Evolutionary conservation across 2,797 vertebrate genomes (phyloP), one percentile per base, ranked within the genome.

Genomic region (Hipposideros larvatus): DNA sequence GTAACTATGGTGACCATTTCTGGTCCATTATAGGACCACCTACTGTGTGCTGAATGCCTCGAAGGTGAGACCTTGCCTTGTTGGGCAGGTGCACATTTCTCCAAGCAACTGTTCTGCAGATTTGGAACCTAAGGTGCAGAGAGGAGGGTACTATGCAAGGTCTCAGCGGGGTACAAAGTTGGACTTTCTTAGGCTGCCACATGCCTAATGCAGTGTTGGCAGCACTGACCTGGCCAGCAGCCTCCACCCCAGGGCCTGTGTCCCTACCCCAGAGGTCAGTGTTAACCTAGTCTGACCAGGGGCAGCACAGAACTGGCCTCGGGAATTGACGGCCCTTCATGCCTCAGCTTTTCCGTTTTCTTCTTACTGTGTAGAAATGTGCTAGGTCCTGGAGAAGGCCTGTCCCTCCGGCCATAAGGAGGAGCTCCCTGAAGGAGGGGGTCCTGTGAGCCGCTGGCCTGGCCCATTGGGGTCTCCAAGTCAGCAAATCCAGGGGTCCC

Each of bases 91-190:
- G 18, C 73, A 11, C 78, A 24, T 70, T 90, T 59, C 37, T 51
- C 18, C 48, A 59, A 24, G 41, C 18, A n/a, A 4, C 26, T 46
- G 28, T n/a, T 34, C 7, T 48, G 43, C 19, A 61, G 22, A 13
- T 16, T 28, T 1, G 16, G 75, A 46, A 16, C 31, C 24, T 1
- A 48, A 34, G 48, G 65, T 59, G 18, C 73, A 5, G 16, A 70
- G 59, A 80, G 55, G 18, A 37, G 24, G 13, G 7, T 19, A 10
- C 16, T 1, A 0, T 4, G 34, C 48, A 1, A 15, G 14, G 1
- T 4, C 26, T 83, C 66, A n/a, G 28, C 7, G 3, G 41, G 21
- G 22, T 34, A 11, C 34, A 16, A 3, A 28, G 53, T 31, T 19
- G 22, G 41, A 11, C 48, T 85, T 19, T 5, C 28, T 15, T 0